Evolutionary conservation across 2,888 invertebrate genomes (phyloP).

Genomic region (Thyatira batis): DNA sequence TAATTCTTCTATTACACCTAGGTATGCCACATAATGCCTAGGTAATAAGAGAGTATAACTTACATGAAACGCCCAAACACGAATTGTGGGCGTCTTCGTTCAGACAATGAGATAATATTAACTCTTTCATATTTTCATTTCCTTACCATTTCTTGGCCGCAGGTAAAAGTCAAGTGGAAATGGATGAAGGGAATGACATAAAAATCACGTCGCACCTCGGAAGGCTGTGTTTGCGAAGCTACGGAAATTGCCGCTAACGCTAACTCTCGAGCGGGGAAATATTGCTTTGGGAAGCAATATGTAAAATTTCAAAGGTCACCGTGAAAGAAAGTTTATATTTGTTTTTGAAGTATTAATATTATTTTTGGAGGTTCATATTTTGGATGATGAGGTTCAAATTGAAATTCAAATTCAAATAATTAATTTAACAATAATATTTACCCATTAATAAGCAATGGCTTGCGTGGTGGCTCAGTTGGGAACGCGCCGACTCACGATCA

Average conservation of each 20-base stretch:
- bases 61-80: not conserved
- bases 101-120: not conserved
- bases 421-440: no score
- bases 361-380: not conserved
- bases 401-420: no score
- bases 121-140: constrained; percentile 1
- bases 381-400: no score
- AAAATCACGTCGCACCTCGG: constrained; percentile 12
- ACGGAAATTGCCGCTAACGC: constrained; percentile 3
- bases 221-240: constrained; percentile 1
- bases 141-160: constrained; percentile 4
- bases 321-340: not conserved
- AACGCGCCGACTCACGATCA: no score
- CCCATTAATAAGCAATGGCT: no score
- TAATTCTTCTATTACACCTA: no score
- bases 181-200: constrained; percentile 14
- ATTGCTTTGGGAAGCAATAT: not conserved
- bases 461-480: no score
- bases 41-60: no score
- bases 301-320: not conserved
- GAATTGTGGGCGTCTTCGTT: no score
- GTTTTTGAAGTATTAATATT: not conserved
- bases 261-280: not conserved
- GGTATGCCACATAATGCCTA: no score
- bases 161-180: constrained; percentile 8